These are phyloP conservation scores for Microplitis demolitor DNA, from an alignment of 1,140 invertebrate genomes.

Conservation along the genomic window DNA sequence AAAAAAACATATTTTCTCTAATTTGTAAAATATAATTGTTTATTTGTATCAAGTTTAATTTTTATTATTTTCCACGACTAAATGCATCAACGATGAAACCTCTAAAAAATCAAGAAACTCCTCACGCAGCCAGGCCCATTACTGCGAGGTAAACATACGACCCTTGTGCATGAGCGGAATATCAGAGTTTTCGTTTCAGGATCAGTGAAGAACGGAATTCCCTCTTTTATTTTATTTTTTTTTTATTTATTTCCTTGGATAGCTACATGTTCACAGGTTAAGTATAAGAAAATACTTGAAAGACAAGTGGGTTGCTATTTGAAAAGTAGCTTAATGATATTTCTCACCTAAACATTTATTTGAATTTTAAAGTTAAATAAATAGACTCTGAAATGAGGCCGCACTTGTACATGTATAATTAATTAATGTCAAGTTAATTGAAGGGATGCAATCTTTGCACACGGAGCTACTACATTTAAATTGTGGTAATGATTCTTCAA, in stretches of 20 bases:
- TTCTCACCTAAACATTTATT: background rate
- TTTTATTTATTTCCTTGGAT: background rate
- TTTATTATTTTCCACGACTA: background rate
- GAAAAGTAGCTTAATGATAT: conserved; percentile 2
- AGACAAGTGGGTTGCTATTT: background rate
- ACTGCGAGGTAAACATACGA: conserved; percentile 47
- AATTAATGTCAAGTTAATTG: background rate
- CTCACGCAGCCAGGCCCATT: conserved; percentile 42
- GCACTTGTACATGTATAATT: conserved; percentile 7
- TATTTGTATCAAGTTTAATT: background rate
- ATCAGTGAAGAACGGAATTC: conserved; percentile 21
- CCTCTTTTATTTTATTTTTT: background rate
- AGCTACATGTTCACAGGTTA: background rate
- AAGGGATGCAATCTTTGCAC: too few relatives aligned
- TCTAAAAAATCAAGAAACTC: conserved; percentile 42
- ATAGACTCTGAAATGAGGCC: conserved; percentile 1
- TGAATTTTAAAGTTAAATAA: conserved; percentile 13
- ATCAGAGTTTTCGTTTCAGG: conserved; percentile 25
- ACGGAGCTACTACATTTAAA: background rate
- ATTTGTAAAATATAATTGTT: background rate
- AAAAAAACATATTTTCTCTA: conserved; percentile 13
- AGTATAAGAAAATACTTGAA: background rate
- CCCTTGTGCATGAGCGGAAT: conserved; percentile 42
- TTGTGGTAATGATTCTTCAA: background rate
- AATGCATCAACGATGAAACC: background rate